These are phyloP conservation scores for Eupristina koningsbergeri DNA, from an alignment of 1,140 invertebrate species.

Conservation along the genomic window DNA sequence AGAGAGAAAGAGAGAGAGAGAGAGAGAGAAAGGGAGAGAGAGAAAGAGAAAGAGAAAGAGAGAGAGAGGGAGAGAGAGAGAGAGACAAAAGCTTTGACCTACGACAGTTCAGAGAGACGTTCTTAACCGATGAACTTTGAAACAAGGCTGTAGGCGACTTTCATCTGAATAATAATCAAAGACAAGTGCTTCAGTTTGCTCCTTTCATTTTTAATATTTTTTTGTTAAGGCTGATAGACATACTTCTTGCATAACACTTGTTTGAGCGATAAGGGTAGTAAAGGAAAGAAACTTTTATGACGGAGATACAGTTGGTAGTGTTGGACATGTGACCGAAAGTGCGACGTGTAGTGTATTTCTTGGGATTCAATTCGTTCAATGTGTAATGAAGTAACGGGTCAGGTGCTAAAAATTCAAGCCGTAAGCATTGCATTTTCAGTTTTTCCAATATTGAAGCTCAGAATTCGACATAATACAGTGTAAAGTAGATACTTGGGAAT, in stretches of 20 bases:
- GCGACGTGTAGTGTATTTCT: slow-evolving; percentile 9
- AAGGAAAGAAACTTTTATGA: slow-evolving; percentile 24
- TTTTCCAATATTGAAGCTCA: slow-evolving; percentile 18
- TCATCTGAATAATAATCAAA: slow-evolving; percentile 34
- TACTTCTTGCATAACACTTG: slow-evolving; percentile 40
- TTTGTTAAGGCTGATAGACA: slow-evolving; percentile 6
- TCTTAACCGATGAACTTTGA: slow-evolving; percentile 22
- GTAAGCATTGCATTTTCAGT: slow-evolving; percentile 23
- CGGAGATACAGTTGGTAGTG: background rate
- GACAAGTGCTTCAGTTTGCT: slow-evolving; percentile 18
- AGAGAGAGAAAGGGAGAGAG: background rate
- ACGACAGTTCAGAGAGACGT: slow-evolving; percentile 1
- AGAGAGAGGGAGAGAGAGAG: background rate
- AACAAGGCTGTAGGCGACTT: slow-evolving; percentile 22
- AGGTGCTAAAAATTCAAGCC: background rate
- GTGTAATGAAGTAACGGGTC: slow-evolving; percentile 21
- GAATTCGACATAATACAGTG: background rate
- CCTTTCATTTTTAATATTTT: slow-evolving; percentile 25
- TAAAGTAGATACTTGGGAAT: slow-evolving; percentile 3
- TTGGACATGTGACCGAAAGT: background rate
- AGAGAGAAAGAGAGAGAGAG: background rate
- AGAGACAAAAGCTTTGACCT: too few species aligned
- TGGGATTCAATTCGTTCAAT: slow-evolving; percentile 39
- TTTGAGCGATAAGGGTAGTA: slow-evolving; percentile 39
- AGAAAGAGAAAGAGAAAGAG: slow-evolving; percentile 3